Conservation (phyloP, 2,888 invertebrate genomes). For the Craniophora ligustri region DNA sequence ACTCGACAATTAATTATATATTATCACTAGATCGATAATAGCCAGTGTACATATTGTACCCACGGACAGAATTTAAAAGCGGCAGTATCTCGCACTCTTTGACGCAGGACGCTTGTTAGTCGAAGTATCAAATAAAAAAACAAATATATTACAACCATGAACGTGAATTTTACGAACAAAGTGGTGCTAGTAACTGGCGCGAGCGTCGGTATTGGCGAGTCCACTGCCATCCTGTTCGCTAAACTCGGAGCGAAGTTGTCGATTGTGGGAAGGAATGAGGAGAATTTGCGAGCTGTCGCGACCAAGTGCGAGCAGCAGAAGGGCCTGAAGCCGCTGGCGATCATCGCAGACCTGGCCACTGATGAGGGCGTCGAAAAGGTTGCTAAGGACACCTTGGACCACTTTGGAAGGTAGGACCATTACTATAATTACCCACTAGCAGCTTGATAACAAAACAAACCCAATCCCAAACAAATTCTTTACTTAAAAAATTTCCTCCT, state of each 20-base stretch:
- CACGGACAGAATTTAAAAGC: too few species aligned
- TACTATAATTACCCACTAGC: too few species aligned
- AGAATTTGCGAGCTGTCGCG: conserved; percentile 51
- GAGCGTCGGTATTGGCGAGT: conserved; percentile 63
- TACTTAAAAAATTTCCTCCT: too few species aligned
- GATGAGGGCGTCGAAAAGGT: conserved; percentile 61
- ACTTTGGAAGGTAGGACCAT: conserved; percentile 65
- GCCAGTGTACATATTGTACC: too few species aligned
- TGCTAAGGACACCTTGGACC: conserved; percentile 56
- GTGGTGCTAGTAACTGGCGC: conserved; percentile 66
- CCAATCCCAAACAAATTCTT: too few species aligned
- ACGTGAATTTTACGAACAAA: conserved; percentile 54
- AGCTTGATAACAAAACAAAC: too few species aligned
- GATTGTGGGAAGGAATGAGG: conserved; percentile 58
- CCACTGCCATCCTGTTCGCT: conserved; percentile 59
- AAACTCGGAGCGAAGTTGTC: conserved; percentile 58
- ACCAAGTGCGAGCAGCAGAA: conserved; percentile 49
- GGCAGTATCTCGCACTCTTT: too few species aligned
- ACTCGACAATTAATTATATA: too few species aligned
- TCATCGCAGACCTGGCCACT: conserved; percentile 62
- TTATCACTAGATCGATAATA: too few species aligned
- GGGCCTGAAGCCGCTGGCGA: conserved; percentile 49
- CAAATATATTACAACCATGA: too few species aligned
- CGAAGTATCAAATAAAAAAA: too few species aligned
- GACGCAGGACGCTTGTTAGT: too few species aligned